Base-by-base conservation (phyloP, 37 sponge, comb jelly and placozoan species). In the Ianthella basta region DNA sequence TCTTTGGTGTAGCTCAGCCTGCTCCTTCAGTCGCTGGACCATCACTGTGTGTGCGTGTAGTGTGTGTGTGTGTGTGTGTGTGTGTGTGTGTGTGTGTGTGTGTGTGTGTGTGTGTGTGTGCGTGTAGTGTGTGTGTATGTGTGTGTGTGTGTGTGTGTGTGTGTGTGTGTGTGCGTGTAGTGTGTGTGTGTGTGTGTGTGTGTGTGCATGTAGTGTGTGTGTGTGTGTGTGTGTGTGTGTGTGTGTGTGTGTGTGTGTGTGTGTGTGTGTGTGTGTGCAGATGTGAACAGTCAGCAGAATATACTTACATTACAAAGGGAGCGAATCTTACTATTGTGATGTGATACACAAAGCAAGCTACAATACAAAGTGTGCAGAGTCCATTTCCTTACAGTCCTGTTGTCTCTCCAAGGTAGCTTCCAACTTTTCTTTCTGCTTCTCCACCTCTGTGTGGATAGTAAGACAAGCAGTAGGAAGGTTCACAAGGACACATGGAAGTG, bases 341-440 rank as follows among this genome's bases (percentile, higher is more conserved):
- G 50, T 44, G 50, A 3, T 10, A 44, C 50, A 10, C 50, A 44
- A 33, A 61, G n/a, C 32, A 70, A 35, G 12, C 21, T 35, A 32
- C 20, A 70, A 3, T 33, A 21, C 36, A 70, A 2, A 29, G 5
- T 35, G 10, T 2, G 37, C 5, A 6, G n/a, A 6, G 1, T 32
- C n/a, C 20, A 1, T 1, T 50, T 39, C 35, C 78, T 75, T 14
- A 75, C 78, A 75, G 38, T 75, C 78, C 25, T 75, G 78, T 50
- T 75, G 78, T 24, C 25, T 39, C 40, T 75, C 78, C 15, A 75
- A 44, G 24, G 78, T 50, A 40, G 54, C 41, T 24, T 75, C 78
- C 54, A 75, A 41, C 37, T 75, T 75, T 18, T 75, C 78, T 41
- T 75, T 75, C 8, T 75, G 38, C 54, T 41, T 75, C 23, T 21